Evolutionary conservation across 2,113 vertebrate species (phyloP).

Genomic region (Fulica atra): DNA sequence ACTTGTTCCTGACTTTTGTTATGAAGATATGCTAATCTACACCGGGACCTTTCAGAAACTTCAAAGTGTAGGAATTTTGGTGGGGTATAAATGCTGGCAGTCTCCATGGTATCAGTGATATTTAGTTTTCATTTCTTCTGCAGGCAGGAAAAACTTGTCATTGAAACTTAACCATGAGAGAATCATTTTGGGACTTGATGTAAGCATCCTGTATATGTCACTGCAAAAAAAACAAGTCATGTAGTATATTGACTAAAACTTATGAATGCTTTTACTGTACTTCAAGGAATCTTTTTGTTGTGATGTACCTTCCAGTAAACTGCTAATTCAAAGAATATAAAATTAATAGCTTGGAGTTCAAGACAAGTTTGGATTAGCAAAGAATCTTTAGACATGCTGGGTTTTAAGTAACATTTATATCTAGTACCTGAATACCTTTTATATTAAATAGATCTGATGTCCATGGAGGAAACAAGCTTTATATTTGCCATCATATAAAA

Average conservation of each 20-base stretch:
- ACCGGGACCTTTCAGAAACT: not conserved
- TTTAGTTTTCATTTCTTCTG: not conserved
- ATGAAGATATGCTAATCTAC: not conserved
- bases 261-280: not conserved
- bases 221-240: not conserved
- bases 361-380: not conserved
- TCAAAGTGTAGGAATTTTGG: not conserved
- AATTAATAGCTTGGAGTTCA: not conserved
- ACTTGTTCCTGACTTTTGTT: not conserved
- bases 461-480: not conserved
- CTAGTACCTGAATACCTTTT: not conserved
- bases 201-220: not conserved
- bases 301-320: not conserved
- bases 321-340: not conserved
- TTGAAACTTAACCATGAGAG: not conserved
- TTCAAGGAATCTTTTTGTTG: not conserved
- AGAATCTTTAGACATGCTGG: not conserved
- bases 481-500: not conserved
- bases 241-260: not conserved
- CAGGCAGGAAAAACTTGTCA: not conserved
- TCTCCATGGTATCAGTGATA: not conserved
- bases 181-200: not conserved
- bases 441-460: not conserved
- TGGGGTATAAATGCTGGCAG: not conserved
- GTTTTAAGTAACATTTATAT: not conserved